phyloP scores from a whole-genome alignment of 2,888 invertebrate species.

The Actias luna region DNA sequence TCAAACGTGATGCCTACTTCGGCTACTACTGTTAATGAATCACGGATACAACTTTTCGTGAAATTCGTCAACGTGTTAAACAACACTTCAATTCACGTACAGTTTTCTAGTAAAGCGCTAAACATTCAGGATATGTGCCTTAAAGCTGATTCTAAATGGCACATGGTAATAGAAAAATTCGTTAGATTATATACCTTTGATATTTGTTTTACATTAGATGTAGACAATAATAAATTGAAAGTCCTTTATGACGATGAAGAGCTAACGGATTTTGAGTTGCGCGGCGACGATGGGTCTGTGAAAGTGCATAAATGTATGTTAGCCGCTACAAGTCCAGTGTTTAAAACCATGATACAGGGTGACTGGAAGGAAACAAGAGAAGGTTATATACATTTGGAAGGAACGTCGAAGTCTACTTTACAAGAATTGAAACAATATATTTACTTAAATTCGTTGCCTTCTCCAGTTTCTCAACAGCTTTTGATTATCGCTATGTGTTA shows the following conservation, averaged over 20 bases:
- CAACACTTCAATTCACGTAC: neutral
- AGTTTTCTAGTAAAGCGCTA: neutral
- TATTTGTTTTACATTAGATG: neutral
- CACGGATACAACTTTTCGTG: too few relatives aligned
- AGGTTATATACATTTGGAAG: slow-evolving; percentile 3
- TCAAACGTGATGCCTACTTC: too few relatives aligned
- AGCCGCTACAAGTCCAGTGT: slow-evolving; percentile 17
- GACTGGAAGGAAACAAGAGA: neutral
- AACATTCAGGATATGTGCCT: neutral
- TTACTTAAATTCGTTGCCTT: slow-evolving; percentile 4
- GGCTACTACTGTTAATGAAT: too few relatives aligned
- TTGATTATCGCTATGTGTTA: slow-evolving; percentile 6
- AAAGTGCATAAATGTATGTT: slow-evolving; percentile 16
- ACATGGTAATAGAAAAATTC: neutral
- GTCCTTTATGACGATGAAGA: neutral
- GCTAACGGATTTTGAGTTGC: slow-evolving; percentile 33
- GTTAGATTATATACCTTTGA: neutral
- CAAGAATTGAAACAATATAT: slow-evolving; percentile 14
- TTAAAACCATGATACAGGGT: slow-evolving; percentile 9
- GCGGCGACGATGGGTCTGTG: slow-evolving; percentile 22
- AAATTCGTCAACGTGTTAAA: neutral
- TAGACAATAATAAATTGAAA: neutral
- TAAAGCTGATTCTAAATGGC: neutral
- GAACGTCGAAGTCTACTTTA: slow-evolving; percentile 8
- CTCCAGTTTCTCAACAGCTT: neutral